Conservation (phyloP, 2,797 vertebrate genomes). For the Urocyon cinereoargenteus region DNA sequence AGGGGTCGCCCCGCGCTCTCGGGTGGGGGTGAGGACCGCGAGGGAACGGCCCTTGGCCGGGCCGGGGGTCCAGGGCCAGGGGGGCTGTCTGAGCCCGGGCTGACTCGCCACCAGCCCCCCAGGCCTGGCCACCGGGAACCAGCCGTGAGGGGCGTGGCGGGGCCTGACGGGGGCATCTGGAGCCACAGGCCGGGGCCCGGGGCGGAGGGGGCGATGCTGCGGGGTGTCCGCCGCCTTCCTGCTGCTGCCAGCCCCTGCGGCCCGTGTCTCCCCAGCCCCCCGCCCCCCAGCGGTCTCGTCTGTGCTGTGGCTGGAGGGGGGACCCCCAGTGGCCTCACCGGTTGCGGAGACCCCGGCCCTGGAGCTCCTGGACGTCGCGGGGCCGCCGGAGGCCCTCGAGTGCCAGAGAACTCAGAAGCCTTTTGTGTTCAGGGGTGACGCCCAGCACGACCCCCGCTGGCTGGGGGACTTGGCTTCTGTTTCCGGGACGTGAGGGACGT, state of each 20-base stretch:
- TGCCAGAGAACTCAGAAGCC: accelerated
- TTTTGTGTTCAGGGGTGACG: accelerated
- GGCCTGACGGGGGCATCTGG: not conserved
- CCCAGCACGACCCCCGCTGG: not conserved
- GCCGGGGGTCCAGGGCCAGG: accelerated
- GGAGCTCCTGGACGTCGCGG: accelerated
- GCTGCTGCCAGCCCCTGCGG: not conserved
- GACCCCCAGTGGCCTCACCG: accelerated
- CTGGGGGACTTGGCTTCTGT: not conserved
- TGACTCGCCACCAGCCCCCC: too few relatives aligned
- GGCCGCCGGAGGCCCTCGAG: accelerated
- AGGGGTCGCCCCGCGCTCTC: not conserved
- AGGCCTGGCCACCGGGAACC: not conserved
- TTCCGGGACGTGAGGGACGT: accelerated
- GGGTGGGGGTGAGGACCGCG: too few relatives aligned
- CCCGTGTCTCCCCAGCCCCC: accelerated
- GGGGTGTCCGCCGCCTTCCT: not conserved
- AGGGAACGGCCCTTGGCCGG: not conserved
- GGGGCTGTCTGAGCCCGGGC: not conserved
- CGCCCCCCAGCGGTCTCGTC: accelerated
- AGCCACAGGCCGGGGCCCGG: not conserved
- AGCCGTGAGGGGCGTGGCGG: accelerated
- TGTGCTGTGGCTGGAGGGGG: accelerated
- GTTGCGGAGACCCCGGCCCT: not conserved
- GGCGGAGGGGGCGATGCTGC: accelerated